Percentiles rank a stretch among this genome's conserved stretches.
Conservation (phyloP, 2,797 vertebrate species). For the Gouania willdenowi region DNA sequence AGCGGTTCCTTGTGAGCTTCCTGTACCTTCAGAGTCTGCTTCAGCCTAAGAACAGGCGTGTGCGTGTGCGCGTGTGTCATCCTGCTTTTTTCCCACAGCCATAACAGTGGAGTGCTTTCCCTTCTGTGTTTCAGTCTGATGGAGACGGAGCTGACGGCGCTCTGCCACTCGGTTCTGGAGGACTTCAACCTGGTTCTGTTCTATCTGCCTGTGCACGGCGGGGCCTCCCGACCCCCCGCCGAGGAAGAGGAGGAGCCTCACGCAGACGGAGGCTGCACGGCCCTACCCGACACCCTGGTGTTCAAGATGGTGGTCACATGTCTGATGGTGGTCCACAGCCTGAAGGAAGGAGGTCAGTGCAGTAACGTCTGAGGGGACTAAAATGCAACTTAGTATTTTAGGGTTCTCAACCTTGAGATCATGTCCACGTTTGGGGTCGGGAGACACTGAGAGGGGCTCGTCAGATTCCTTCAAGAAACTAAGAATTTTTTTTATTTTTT, state of each 20-base stretch:
- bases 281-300: constrained; percentile 88
- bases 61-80: too few relatives aligned
- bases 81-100: too few relatives aligned
- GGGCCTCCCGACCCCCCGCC: constrained; percentile 67
- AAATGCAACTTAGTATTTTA: too few relatives aligned
- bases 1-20: constrained; percentile 93
- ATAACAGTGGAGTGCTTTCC: too few relatives aligned
- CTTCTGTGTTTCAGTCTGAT: too few relatives aligned
- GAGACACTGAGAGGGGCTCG: too few relatives aligned
- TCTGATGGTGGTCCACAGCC: constrained; percentile 95
- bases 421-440: too few relatives aligned
- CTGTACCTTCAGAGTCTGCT: constrained; percentile 96
- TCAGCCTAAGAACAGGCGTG: constrained; percentile 94
- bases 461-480: too few relatives aligned
- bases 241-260: constrained; percentile 89
- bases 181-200: constrained; percentile 98
- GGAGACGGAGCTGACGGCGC: constrained; percentile 89
- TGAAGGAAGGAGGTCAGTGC: constrained; percentile 88
- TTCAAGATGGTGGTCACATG: constrained; percentile 95
- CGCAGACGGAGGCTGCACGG: constrained; percentile 79
- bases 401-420: too few relatives aligned
- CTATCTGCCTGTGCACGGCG: constrained; percentile 81
- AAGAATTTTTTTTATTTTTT: too few relatives aligned
- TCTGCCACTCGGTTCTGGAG: constrained; percentile 95
- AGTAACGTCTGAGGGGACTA: not conserved